Evolutionary conservation across 1,140 invertebrate genomes (phyloP).

Genomic region (Papilio machaon): DNA sequence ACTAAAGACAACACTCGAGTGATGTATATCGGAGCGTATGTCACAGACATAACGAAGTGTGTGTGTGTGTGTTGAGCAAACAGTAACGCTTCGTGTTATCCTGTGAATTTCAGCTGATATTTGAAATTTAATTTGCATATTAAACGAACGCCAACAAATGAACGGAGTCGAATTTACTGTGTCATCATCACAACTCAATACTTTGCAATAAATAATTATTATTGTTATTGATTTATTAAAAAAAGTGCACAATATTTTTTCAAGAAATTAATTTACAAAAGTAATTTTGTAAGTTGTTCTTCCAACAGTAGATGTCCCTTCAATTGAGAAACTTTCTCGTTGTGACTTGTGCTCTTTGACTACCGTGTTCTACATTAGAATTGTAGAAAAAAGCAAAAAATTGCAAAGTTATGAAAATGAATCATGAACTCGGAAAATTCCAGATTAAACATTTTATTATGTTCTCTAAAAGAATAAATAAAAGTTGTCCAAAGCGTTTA

Average conservation of each 20-base stretch:
- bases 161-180: neutral
- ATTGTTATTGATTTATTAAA: neutral
- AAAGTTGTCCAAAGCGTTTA: neutral
- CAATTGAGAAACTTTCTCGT: neutral
- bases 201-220: neutral
- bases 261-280: too few species aligned
- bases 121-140: constrained; percentile 29
- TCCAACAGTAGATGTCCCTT: neutral
- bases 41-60: neutral
- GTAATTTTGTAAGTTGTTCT: too few species aligned
- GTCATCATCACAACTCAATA: neutral
- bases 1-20: neutral
- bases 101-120: constrained; percentile 24
- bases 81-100: constrained; percentile 9
- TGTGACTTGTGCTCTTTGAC: neutral
- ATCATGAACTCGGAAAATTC: neutral
- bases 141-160: constrained; percentile 24
- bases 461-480: neutral
- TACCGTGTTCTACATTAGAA: neutral
- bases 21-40: neutral
- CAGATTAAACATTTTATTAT: neutral
- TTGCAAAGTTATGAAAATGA: neutral
- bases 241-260: neutral
- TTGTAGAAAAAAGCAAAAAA: neutral
- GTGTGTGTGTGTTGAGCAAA: neutral